Percentiles rank a stretch among this genome's conserved stretches.
phyloP scores from a whole-genome alignment of 2,797 vertebrate genomes.

The Simalia tracyae region DNA sequence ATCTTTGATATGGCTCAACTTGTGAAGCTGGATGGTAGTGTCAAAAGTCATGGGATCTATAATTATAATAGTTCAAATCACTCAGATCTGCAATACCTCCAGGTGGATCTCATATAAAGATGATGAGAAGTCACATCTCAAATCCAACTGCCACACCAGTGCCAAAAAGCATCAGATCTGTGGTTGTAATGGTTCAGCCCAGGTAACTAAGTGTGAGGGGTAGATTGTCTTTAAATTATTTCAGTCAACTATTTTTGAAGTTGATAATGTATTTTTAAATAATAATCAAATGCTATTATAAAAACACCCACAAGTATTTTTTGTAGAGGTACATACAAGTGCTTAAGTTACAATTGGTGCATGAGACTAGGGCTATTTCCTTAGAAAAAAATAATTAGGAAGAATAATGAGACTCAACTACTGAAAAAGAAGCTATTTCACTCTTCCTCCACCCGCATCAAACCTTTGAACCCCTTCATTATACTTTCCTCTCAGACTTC shows the following conservation, averaged over 20 bases:
- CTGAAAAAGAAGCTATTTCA: not conserved
- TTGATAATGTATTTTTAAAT: not conserved
- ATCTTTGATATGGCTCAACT: not conserved
- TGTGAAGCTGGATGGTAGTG: not conserved
- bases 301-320: not conserved
- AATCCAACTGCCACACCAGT: too few species aligned
- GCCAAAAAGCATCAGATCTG: not conserved
- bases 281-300: not conserved
- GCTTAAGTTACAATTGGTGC: not conserved
- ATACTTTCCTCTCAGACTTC: not conserved
- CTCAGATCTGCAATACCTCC: not conserved
- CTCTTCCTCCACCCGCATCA: not conserved
- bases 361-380: not conserved
- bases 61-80: not conserved
- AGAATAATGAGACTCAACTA: not conserved
- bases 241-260: not conserved
- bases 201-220: not conserved
- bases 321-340: not conserved
- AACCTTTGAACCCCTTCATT: rapidly evolving
- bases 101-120: too few species aligned
- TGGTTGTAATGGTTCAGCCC: not conserved
- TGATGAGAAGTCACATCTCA: too few species aligned
- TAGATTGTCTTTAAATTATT: not conserved
- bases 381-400: not conserved
- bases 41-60: not conserved